Conservation (phyloP, 2,888 invertebrate species). For the Steinernema hermaphroditum region DNA sequence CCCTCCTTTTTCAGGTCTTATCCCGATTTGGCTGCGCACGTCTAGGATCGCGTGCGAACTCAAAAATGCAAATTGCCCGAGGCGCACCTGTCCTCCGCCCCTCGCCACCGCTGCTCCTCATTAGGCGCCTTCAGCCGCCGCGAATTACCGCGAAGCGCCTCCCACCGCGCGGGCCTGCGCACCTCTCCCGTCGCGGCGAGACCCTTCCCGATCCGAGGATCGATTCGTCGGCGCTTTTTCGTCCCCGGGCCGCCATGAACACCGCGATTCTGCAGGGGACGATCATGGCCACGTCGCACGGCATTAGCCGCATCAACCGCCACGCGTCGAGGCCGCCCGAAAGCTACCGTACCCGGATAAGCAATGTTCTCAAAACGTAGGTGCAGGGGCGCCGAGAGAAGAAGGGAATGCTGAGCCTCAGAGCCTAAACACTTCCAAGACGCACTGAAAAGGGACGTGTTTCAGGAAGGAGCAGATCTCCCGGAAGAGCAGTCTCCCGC, state of each 20-base stretch:
- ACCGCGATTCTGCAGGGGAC: slow-evolving; percentile 53
- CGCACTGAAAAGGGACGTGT: not conserved
- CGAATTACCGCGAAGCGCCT: slow-evolving; percentile 4
- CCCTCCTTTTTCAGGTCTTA: too few relatives aligned
- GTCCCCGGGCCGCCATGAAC: slow-evolving; percentile 43
- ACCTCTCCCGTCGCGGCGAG: not conserved
- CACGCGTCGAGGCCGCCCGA: slow-evolving; percentile 39
- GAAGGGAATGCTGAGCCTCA: not conserved
- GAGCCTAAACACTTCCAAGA: too few relatives aligned
- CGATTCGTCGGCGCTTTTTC: not conserved
- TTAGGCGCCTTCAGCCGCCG: not conserved
- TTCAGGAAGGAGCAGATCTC: not conserved
- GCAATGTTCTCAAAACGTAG: slow-evolving; percentile 8
- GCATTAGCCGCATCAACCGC: slow-evolving; percentile 58
- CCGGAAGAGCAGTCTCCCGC: not conserved
- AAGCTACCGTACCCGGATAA: slow-evolving; percentile 18
- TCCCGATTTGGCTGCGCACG: too few relatives aligned
- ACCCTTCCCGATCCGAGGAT: not conserved
- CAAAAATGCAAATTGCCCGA: too few relatives aligned
- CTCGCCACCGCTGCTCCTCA: slow-evolving; percentile 6
- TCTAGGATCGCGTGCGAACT: too few relatives aligned
- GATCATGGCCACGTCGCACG: slow-evolving; percentile 56
- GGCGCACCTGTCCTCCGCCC: not conserved
- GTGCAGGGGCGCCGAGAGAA: slow-evolving; percentile 5
- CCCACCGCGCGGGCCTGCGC: slow-evolving; percentile 4